Evolutionary conservation across 2,888 invertebrate genomes (phyloP), one percentile per base, ranked within the genome.

Genomic region (Hypomecis atomaria): DNA sequence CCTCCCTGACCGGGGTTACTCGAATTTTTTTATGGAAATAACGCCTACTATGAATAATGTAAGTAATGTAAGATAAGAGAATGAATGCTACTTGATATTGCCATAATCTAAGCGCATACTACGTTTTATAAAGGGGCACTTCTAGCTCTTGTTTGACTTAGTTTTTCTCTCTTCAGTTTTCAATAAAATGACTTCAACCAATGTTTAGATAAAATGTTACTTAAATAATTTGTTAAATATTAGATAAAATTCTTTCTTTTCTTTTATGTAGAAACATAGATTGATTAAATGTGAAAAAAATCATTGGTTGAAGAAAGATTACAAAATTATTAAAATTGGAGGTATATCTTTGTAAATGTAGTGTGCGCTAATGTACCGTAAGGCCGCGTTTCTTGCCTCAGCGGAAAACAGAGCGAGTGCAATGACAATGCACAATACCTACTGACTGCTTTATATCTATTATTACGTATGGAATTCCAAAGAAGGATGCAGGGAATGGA

Each of bases 341-440:
- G 23, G 23, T 42, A n/a, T 4, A 10, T 43, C 6, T 6, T 44
- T 54, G 5, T 10, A 37, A 23, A 40, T 50, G 45, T n/a, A 59
- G 61, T 65, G 60, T 69, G 72, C 65, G 69, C 58, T 55, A 2
- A 44, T 42, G 11, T 48, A 54, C 40, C 23, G 53, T 59, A 59
- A 49, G 23, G 10, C 52, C 5, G 23, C 40, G 40, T 52, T 40
- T 52, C 10, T 0, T 40, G 33, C 10, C 1, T 23, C 7, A 33
- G 52, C 23, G 52, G 52, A n/a, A 9, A 50, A 38, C 13, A 0
- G 13, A n/a, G 38, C 11, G 38, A 50, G 13, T 5, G 13, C 37
- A 13, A 37, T 1, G 13, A 38, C 9, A 40, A 7, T 9, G 23
- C 3, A 23, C 23, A 23, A 23, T 23, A 23, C n/a, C n/a, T n/a